Conservation (phyloP, 2,888 invertebrate genomes). For the Tipula unca region DNA sequence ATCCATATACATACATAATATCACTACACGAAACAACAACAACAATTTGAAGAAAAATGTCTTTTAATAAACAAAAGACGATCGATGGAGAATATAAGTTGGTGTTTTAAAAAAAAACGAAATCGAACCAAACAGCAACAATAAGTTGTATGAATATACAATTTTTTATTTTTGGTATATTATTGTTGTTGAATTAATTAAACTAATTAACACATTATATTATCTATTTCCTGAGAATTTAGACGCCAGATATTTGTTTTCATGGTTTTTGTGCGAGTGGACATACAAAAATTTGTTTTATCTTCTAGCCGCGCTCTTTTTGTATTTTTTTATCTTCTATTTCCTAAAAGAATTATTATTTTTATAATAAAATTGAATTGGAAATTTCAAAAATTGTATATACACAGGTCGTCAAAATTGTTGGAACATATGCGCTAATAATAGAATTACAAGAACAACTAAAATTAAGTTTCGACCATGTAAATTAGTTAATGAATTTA, state of each 20-base stretch:
- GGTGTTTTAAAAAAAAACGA: background rate
- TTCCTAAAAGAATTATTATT: background rate
- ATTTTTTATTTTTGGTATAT: background rate
- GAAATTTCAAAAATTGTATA: background rate
- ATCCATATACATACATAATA: background rate
- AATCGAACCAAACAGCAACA: background rate
- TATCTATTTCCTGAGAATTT: constrained; percentile 15
- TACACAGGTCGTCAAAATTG: background rate
- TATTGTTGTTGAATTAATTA: constrained; percentile 1
- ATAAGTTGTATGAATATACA: background rate
- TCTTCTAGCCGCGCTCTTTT: background rate
- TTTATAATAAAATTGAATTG: background rate
- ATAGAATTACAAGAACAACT: too few species aligned
- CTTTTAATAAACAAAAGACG: background rate
- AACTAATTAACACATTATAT: constrained; percentile 18
- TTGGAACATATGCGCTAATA: background rate
- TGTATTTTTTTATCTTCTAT: background rate
- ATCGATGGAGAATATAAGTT: background rate
- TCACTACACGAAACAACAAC: too few species aligned
- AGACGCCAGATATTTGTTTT: background rate
- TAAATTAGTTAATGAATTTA: too few species aligned
- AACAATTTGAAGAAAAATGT: background rate
- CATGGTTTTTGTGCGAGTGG: background rate
- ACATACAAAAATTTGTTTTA: background rate
- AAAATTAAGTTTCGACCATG: too few species aligned